Evolutionary conservation across 2,888 invertebrate genomes (phyloP).

Genomic region (Hypomecis punctinalis): DNA sequence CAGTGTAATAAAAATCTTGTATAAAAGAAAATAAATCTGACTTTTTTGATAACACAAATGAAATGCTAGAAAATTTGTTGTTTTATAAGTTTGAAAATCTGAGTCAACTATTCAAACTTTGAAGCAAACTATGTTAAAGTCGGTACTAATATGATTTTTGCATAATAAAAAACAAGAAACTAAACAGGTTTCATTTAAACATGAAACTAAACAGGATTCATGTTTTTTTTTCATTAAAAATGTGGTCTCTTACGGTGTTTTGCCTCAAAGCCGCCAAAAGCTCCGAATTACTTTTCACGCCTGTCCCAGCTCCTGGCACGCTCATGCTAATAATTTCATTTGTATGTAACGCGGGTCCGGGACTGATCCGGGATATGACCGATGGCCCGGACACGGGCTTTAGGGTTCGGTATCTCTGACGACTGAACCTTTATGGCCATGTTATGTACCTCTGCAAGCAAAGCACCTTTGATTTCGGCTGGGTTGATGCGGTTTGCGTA

Average conservation of each 20-base stretch:
- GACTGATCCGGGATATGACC: constrained; percentile 20
- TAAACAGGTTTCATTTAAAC: too few relatives aligned
- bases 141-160: too few relatives aligned
- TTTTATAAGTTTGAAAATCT: too few relatives aligned
- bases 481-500: too few relatives aligned
- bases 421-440: neutral
- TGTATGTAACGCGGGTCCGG: constrained; percentile 25
- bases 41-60: too few relatives aligned
- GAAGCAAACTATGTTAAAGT: too few relatives aligned
- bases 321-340: constrained; percentile 32
- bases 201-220: neutral
- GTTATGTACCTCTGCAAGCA: neutral
- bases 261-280: neutral
- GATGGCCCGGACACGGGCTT: constrained; percentile 19
- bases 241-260: neutral
- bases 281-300: constrained; percentile 14
- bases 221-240: neutral
- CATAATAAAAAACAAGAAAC: too few relatives aligned
- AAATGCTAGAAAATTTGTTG: too few relatives aligned
- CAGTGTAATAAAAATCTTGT: too few relatives aligned
- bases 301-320: neutral
- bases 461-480: too few relatives aligned
- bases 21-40: too few relatives aligned
- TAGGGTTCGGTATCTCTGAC: constrained; percentile 6
- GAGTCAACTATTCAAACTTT: too few relatives aligned